Evolutionary conservation across 2,113 vertebrate species (phyloP), one percentile per base, ranked within the genome.

Genomic region (Lagopus muta): DNA sequence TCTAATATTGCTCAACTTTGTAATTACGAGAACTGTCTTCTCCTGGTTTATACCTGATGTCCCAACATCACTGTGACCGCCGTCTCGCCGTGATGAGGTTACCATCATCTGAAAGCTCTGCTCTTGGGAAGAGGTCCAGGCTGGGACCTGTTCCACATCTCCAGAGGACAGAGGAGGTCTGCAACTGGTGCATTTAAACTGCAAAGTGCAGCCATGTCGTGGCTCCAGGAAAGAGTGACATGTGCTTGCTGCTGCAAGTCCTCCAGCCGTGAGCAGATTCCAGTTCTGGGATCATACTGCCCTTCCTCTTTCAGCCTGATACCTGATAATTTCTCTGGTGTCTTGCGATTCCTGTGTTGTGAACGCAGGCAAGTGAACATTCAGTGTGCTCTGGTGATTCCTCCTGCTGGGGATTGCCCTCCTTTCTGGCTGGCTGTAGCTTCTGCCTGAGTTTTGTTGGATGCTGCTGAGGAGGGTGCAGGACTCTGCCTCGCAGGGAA

Each of bases 11-110:
- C 27, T 93, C 81, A 77, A 72, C 76, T 92, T 91, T 83, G 65
- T 94, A 92, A 93, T 94, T 92, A 82, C 75, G 90, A 75, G 70
- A 94, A n/a, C 55, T 61, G 32, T 24, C 24, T 95, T 27, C 48
- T 90, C 40, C 36, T 86, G 69, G 19, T 52, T 72, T 50, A 32
- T 87, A 36, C 34, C 58, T 61, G 64, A 61, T 1, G 1, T 66
- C 60, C 60, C 80, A 72, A 80, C 78, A 36, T 74, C 25, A 22
- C 64, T 42, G 25, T 67, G 58, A 52, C 60, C 17, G 27, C 0
- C 3, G 38, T 54, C 76, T 82, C 38, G 58, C 38, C 22, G 24
- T 48, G 38, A 21, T 43, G 62, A 38, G 1, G 19, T 74, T 76
- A 13, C 25, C 47, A 21, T 40, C 25, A 27, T 50, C 36, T 38